Percentiles rank a stretch among this genome's conserved stretches.
phyloP scores from a whole-genome alignment of 2,888 invertebrate genomes.

The Drosophila acutilabella region DNA sequence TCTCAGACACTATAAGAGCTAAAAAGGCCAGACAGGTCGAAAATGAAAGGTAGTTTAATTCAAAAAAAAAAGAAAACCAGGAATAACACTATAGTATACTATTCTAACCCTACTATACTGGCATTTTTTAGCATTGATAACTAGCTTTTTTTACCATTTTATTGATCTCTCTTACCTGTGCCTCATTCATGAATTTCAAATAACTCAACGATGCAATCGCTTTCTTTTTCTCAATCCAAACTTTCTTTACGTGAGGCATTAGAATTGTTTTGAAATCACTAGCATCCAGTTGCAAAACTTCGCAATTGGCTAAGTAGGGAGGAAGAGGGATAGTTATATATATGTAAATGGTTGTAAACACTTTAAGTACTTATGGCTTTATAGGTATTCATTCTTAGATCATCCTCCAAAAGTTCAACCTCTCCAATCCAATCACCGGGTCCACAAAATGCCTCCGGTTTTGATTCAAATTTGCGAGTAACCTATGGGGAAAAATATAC shows the following conservation, averaged over 20 bases:
- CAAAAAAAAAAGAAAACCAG: too few relatives aligned
- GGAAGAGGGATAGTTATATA: too few relatives aligned
- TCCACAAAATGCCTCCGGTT: conserved; percentile 70
- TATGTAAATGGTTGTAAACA: neutral
- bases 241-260: conserved; percentile 73
- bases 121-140: too few relatives aligned
- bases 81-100: too few relatives aligned
- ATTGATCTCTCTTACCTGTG: conserved; percentile 79
- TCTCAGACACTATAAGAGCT: too few relatives aligned
- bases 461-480: conserved; percentile 42
- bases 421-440: conserved; percentile 82
- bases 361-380: conserved; percentile 43
- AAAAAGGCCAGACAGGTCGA: too few relatives aligned
- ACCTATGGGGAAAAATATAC: conserved; percentile 14
- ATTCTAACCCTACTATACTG: too few relatives aligned
- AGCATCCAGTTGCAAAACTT: conserved; percentile 88
- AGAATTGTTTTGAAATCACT: conserved; percentile 86
- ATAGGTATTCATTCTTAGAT: conserved; percentile 61
- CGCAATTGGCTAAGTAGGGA: conserved; percentile 86
- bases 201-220: conserved; percentile 79
- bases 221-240: conserved; percentile 79
- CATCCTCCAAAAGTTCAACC: conserved; percentile 71
- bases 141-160: too few relatives aligned
- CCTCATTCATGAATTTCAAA: conserved; percentile 73
- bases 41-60: too few relatives aligned